Evolutionary conservation across 2,113 vertebrate genomes (phyloP), one percentile per base, ranked within the genome.

Genomic region (Aix galericulata): DNA sequence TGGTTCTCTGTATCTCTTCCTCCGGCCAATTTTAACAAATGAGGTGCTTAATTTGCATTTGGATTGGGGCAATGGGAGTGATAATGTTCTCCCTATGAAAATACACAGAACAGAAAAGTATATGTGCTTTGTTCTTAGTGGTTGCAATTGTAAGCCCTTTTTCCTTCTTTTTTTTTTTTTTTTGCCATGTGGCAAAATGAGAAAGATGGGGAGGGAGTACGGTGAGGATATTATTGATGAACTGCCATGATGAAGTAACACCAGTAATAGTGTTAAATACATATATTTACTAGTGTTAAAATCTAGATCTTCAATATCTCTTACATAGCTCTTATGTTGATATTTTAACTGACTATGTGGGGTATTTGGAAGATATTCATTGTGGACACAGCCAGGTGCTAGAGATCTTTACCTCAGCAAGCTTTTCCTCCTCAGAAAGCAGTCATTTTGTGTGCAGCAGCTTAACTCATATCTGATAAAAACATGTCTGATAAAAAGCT

Each of bases 1-100:
- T 88, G 4, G 17, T 83, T 87, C 52, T 76, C 8, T 89, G 29
- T 36, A 52, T 93, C 75, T 83, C 21, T 95, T 94, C 83, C 79
- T 93, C 62, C 68, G 21, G 60, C 52, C 93, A 94, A 94, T 93
- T 90, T 90, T 86, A 95, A 95, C 34, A 93, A 88, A 93, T 78
- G 8, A 68, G 80, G 8, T 90, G 13, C 68, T 90, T 90, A 67
- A 91, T 95, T 94, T 93, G 27, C 76, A 86, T 93, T 91, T 86
- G 42, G 22, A 96, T n/a, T n/a, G 58, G 38, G 21, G 29, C 59
- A 90, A 44, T 71, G 91, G 82, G 91, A 95, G 42, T 36, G 73
- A 78, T 95, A 82, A 81, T n/a, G 2, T 81, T 75, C 48, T 93
- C 85, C 60, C 34, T 52, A 9, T 60, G 73, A 94, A 94, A 87